A percentile compares a stretch with the other conserved stretches of the same genome.
phyloP scores from a whole-genome alignment of 2,797 vertebrate species.

The Pangasius krempfi region DNA sequence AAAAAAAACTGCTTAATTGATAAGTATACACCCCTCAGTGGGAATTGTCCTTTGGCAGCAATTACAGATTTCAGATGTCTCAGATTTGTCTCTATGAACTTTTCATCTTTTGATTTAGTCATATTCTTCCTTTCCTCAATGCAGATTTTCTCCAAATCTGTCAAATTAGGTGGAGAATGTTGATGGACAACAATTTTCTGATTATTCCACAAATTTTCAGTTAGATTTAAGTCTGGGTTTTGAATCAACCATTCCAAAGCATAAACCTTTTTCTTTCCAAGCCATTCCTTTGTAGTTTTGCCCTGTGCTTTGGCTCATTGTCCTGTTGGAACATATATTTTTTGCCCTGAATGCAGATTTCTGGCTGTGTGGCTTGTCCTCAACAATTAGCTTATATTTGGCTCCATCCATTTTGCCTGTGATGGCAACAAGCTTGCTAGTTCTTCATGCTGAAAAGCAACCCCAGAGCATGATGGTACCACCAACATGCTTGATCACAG shows the following conservation, averaged over 20 bases:
- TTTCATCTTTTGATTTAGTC: neutral
- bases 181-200: neutral
- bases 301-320: neutral
- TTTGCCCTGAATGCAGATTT: neutral
- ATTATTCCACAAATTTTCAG: neutral
- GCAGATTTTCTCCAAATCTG: neutral
- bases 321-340: neutral
- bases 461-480: neutral
- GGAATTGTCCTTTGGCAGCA: neutral
- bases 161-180: neutral
- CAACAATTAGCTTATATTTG: neutral
- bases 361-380: neutral
- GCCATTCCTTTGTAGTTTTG: neutral
- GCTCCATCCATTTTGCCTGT: neutral
- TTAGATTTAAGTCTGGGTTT: neutral
- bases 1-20: neutral
- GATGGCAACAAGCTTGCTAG: neutral
- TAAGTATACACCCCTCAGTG: neutral
- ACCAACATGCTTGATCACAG: neutral
- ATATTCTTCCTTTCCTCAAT: neutral
- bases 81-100: neutral
- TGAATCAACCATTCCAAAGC: neutral
- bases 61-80: neutral
- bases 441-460: neutral
- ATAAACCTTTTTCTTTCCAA: neutral